Conservation (phyloP, 2,113 vertebrate species). For the Alexandromys fortis region DNA sequence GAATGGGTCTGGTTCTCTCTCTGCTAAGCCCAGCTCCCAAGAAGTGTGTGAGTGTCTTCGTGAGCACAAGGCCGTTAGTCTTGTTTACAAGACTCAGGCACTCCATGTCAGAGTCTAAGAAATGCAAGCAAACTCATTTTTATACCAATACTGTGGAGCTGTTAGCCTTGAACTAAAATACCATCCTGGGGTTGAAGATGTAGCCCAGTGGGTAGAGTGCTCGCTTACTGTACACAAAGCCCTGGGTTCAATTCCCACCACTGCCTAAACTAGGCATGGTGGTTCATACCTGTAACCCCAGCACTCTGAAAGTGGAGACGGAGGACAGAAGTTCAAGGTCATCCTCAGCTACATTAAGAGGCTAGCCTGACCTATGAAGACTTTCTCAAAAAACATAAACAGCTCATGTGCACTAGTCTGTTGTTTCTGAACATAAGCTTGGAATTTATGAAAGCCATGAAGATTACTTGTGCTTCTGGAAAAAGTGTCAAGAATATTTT, state of each 20-base stretch:
- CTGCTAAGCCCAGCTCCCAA: neutral
- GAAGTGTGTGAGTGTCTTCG: neutral
- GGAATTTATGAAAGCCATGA: neutral
- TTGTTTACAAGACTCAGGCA: neutral
- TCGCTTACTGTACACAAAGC: neutral
- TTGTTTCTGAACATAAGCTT: neutral
- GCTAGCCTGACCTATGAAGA: neutral
- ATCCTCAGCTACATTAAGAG: neutral
- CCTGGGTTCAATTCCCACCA: neutral
- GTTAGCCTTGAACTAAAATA: neutral
- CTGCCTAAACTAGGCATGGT: neutral
- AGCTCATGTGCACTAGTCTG: neutral
- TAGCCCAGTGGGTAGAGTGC: neutral
- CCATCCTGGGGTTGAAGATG: neutral
- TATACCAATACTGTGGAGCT: neutral
- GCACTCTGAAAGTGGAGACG: neutral
- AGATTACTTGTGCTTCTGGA: conserved; percentile 20
- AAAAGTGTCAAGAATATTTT: conserved; percentile 42
- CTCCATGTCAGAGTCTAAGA: neutral
- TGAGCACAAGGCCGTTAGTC: neutral
- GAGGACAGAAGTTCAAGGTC: neutral
- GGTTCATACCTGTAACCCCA: neutral
- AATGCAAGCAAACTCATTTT: neutral
- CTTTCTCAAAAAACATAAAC: neutral
- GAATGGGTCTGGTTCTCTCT: neutral